Percentiles rank a stretch among this genome's conserved stretches.
Evolutionary conservation across 2,888 invertebrate species (phyloP).

Genomic region (Eupithecia subumbrata): DNA sequence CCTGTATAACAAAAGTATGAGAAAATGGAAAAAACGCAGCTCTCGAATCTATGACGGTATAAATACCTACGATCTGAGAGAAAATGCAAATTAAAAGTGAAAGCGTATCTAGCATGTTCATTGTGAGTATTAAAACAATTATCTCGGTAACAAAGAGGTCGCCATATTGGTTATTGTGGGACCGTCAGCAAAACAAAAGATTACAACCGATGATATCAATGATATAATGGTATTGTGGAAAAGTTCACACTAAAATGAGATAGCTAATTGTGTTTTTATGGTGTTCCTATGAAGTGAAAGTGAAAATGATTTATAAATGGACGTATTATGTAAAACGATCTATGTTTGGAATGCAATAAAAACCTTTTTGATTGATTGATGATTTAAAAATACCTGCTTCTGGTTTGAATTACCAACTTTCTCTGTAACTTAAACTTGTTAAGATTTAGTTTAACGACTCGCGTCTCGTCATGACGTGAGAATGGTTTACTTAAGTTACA

Average conservation of each 20-base stretch:
- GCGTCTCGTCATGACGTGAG: slow-evolving; percentile 18
- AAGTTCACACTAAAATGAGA: slow-evolving; percentile 50
- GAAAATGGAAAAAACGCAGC: neutral
- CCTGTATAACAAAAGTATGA: neutral
- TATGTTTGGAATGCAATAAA: slow-evolving; percentile 38
- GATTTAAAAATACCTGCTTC: slow-evolving; percentile 26
- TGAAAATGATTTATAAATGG: slow-evolving; percentile 44
- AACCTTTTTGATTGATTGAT: slow-evolving; percentile 40
- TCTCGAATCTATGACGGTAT: neutral
- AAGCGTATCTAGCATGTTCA: slow-evolving; percentile 61
- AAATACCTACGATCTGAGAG: slow-evolving; percentile 16
- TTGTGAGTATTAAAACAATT: slow-evolving; percentile 67
- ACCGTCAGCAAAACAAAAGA: slow-evolving; percentile 55
- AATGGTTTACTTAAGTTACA: slow-evolving; percentile 19
- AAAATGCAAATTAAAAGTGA: slow-evolving; percentile 72
- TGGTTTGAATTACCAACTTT: slow-evolving; percentile 33
- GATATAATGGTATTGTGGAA: slow-evolving; percentile 46
- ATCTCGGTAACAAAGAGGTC: slow-evolving; percentile 48
- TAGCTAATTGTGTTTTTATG: slow-evolving; percentile 41
- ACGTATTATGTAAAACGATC: slow-evolving; percentile 41
- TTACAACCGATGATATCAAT: slow-evolving; percentile 26
- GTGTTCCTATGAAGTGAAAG: slow-evolving; percentile 38
- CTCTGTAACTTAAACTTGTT: slow-evolving; percentile 30
- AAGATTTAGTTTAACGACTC: slow-evolving; percentile 26
- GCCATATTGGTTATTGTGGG: slow-evolving; percentile 49